Base-by-base conservation (phyloP, 2,888 invertebrate species). In the Malachius bipustulatus region DNA sequence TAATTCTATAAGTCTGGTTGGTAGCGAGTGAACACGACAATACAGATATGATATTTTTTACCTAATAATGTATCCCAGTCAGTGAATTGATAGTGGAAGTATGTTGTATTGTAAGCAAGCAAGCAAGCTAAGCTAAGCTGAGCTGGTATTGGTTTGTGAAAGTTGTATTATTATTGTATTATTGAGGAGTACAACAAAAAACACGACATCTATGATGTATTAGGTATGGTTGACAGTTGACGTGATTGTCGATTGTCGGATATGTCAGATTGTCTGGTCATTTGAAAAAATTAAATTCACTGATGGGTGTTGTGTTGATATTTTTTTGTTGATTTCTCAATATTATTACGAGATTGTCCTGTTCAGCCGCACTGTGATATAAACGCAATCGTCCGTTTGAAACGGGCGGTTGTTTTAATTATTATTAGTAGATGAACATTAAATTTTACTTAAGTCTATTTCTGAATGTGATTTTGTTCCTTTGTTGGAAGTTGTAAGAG, bases 1-100 rank as follows among this genome's bases (percentile, higher is more conserved):
- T 32, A n/a, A n/a, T n/a, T n/a, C n/a, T 44, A 37, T 59, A 56
- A 52, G 53, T 50, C 46, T 50, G 48, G 49, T 51, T 50, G 50
- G 54, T 54, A 55, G 60, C 61, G 63, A 62, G 62, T 63, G 63
- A 61, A 59, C 61, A 62, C 62, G 63, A 62, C 62, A 60, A 60
- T 60, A 54, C 45, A 14, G 14, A n/a, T 16, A 35, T 14, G 11
- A 30, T 3, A 16, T 9, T 28, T 19, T 19, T 19, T 19, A 19
- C n/a, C 24, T n/a, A n/a, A 19, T 19, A n/a, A 19, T 19, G 24
- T 19, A n/a, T n/a, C n/a, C n/a, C n/a, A 19, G 24, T 8, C 6
- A 19, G 6, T 6, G 6, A n/a, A 19, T 19, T 19, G 24, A 19
- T 8, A 19, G 6, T 19, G 24, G 24, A 8, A 19, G n/a, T n/a